Base-by-base conservation (phyloP, 2,888 invertebrate genomes). In the Tinea trinotella region DNA sequence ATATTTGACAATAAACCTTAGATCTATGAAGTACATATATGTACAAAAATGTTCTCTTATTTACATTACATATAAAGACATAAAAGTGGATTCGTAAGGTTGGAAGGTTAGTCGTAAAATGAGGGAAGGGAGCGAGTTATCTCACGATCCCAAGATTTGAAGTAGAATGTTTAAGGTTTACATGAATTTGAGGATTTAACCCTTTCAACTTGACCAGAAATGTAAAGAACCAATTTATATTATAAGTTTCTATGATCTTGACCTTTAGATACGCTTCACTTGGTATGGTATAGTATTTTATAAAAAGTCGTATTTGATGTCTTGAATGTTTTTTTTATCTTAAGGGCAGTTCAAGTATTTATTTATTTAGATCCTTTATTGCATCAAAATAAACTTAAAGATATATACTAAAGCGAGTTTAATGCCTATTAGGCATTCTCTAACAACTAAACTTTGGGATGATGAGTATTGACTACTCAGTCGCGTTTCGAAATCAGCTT, bases 81-180 rank as follows among this genome's bases (percentile, higher is more conserved):
- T 40, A 40, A 40, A 30, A 40, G 40, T 15, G 13, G 5, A 40
- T 40, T 15, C 40, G 40, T 40, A n/a, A 40, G 40, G 40, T 40
- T 12, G 40, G 12, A 15, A 40, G 40, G 40, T 40, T 40, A 15
- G 40, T 40, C 40, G 40, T 40, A 40, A 40, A 40, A 12, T 40
- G 30, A 2, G 40, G 12, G 15, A 13, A 40, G 40, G 40, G 40
- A 40, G 7, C 40, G 13, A 40, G 40, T 40, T 40, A 15, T 40
- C 12, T 12, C 40, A 40, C 40, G 40, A 40, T 40, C 40, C 40
- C 40, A 13, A 40, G 40, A 40, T 40, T 40, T 40, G 40, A 40
- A 40, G 13, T 6, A 4, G 12, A 40, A 40, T 40, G 15, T 24
- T 5, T 7, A 24, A 7, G 5, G 24, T 9, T 9, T 24, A 40